Evolutionary conservation across 2,888 invertebrate genomes (phyloP), one percentile per base, ranked within the genome.

Genomic region (Anthophora plumipes): DNA sequence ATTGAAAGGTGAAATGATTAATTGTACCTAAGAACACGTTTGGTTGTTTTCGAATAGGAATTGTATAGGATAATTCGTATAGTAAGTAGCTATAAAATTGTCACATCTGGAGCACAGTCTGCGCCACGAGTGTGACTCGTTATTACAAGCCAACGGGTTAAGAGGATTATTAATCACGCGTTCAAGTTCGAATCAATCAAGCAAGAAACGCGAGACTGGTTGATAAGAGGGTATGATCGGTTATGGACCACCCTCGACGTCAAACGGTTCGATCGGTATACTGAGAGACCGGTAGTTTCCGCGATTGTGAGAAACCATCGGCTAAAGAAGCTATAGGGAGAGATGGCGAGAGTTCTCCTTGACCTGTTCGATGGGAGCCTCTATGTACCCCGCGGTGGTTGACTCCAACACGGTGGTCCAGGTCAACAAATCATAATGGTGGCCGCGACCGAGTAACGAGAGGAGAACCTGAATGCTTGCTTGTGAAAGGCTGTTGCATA

Each of bases 361-460:
- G 59, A 80, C 67, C 67, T 57, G 60, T 50, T 41, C 31, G 67
- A 46, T 54, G 54, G 59, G 70, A 48, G 73, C 46, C 25, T n/a
- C 50, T 22, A 63, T 76, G 74, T 73, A 82, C 61, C 80, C 82
- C 78, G 83, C 85, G 84, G 88, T 86, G 87, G 83, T 85, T 83
- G 84, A 80, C 85, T 88, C 87, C 82, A 85, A 77, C 90, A 88
- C 87, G 92, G 92, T 92, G 92, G 92, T 92, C 92, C 89, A 85
- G 85, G 90, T 87, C 90, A 91, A 90, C 92, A 91, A 92, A 91
- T 91, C 91, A 91, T 91, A 92, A 91, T 91, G 91, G 91, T 91
- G 92, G 89, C 88, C 89, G 89, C 89, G 87, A 90, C 88, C 86
- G 87, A 86, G 90, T 91, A 92, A 91, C 91, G 90, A 91, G 90